A percentile compares a stretch with the other conserved stretches of the same genome.
These are phyloP conservation scores for Sphecodes monilicornis DNA, from an alignment of 2,888 invertebrate species.

Conservation along the genomic window DNA sequence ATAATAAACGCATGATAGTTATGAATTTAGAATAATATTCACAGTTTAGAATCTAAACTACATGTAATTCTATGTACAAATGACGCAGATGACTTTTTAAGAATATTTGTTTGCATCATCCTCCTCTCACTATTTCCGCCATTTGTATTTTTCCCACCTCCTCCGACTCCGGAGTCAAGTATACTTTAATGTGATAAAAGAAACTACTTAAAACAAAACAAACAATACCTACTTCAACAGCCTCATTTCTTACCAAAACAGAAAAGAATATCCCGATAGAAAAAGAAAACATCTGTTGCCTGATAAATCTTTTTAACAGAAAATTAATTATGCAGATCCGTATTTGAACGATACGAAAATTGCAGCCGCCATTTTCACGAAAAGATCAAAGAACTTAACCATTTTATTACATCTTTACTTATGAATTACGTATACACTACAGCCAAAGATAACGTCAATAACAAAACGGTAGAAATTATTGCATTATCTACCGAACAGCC, in stretches of 20 bases:
- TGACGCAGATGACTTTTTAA: not conserved
- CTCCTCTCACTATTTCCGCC: not conserved
- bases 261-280: not conserved
- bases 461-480: conserved; percentile 26
- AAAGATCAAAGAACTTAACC: not conserved
- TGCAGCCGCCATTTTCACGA: not conserved
- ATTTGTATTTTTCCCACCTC: not conserved
- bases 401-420: not conserved
- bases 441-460: not conserved
- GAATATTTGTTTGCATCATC: not conserved
- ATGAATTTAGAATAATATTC: not conserved
- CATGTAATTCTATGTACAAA: not conserved
- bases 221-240: not conserved
- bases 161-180: not conserved
- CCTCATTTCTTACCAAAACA: not conserved
- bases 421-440: not conserved
- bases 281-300: not conserved
- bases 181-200: not conserved
- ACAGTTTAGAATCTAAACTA: not conserved
- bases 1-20: not conserved
- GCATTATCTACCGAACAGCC: not conserved
- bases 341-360: not conserved
- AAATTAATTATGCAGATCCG: not conserved
- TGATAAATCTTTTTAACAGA: not conserved
- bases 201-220: not conserved